Conservation (phyloP, 2,113 vertebrate genomes). For the Anoura caudifer region DNA sequence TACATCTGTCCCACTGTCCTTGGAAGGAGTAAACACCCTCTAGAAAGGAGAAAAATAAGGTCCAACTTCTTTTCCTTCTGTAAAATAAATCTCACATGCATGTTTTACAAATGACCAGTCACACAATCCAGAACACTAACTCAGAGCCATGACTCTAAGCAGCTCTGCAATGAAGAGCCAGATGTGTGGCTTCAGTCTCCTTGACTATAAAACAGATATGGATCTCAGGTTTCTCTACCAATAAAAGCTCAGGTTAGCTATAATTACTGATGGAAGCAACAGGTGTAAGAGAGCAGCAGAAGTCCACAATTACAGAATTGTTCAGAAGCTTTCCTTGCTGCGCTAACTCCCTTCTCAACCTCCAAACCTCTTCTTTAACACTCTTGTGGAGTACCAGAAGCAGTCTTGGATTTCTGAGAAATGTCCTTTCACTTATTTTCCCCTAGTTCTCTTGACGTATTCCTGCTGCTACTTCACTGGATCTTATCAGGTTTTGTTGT, state of each 20-base stretch:
- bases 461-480: neutral
- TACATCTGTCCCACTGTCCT: neutral
- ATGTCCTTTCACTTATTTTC: neutral
- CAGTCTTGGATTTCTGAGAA: neutral
- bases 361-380: neutral
- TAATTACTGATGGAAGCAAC: neutral
- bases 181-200: neutral
- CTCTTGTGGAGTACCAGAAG: neutral
- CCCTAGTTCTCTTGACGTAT: neutral
- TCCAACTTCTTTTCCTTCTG: neutral
- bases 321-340: neutral
- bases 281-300: neutral
- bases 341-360: neutral
- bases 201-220: neutral
- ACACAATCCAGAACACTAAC: neutral
- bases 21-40: neutral
- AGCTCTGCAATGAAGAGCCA: neutral
- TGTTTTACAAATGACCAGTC: neutral
- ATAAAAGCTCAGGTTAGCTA: neutral
- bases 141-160: neutral
- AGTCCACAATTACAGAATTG: neutral
- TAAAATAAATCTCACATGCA: neutral
- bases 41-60: neutral
- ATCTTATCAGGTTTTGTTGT: neutral
- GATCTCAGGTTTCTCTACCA: neutral